Base-by-base conservation (phyloP, 2,888 invertebrate genomes). In the Thereva unica region DNA sequence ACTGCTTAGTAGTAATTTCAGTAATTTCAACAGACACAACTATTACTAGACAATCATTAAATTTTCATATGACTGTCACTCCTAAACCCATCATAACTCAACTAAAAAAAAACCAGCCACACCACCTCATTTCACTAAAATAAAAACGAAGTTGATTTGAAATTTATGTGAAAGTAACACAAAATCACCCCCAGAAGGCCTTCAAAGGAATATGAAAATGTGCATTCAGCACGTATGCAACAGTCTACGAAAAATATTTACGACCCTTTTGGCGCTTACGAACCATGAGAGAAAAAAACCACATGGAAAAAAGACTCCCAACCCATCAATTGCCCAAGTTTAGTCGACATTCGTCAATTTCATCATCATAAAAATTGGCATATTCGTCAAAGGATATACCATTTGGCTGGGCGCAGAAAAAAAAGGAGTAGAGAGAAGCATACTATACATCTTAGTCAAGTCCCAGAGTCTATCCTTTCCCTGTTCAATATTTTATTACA, bases 341-440 rank as follows among this genome's bases (percentile, higher is more conserved):
- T 35, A 57, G 41, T 37, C 8, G 42, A 40, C 45, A 54, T 49
- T 42, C 38, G 55, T 64, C 67, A 57, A 64, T 67, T 67, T 64
- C 63, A 67, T 67, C 67, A 67, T 64, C 64, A 64, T 67, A 67
- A 67, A 67, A 67, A 45, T 63, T 64, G 52, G 52, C 45, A 42
- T 64, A 67, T 67, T 64, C 67, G 57, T 67, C 67, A 67, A 64
- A 67, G 41, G 40, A 41, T 34, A 41, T 34, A 56, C 56, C 53
- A 56, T 56, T 67, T 63, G 23, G 23, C 23, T 23, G 23, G 23
- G 23, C 23, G 23, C 23, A 23, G 23, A 23, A 23, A 23, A 23
- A 23, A 23, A 23, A 23, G 23, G 23, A 23, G 23, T 41, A 57
- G 9, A 40, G 9, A 40, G 9, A 59, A 59, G 52, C 12, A 7